Conservation (phyloP, 2,888 invertebrate species). For the Polia nebulosa region DNA sequence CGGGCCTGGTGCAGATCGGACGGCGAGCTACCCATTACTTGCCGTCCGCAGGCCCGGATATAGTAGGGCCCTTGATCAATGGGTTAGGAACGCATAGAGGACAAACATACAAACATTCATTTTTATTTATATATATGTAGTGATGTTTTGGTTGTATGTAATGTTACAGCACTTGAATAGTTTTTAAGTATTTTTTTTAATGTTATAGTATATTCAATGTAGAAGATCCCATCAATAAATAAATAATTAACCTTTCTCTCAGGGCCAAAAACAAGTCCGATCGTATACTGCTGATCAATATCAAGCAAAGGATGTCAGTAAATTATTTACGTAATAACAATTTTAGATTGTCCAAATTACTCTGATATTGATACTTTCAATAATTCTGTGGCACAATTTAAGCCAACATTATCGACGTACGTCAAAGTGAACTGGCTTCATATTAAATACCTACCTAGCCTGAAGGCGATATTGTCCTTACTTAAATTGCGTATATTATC, state of each 20-base stretch:
- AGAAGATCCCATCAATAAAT: no score
- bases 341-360: slow-evolving; percentile 19
- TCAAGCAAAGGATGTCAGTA: neutral
- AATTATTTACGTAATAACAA: slow-evolving; percentile 17
- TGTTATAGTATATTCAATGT: no score
- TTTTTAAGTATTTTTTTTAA: no score
- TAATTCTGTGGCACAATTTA: slow-evolving; percentile 25
- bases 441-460: slow-evolving; percentile 79
- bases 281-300: neutral
- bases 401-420: slow-evolving; percentile 43
- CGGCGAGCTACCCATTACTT: no score
- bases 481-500: slow-evolving; percentile 74
- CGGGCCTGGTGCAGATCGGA: no score
- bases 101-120: no score
- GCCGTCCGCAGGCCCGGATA: no score
- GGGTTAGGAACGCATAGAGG: no score
- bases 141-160: no score
- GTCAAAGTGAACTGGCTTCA: slow-evolving; percentile 57
- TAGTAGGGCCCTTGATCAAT: no score
- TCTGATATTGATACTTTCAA: slow-evolving; percentile 16
- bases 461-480: slow-evolving; percentile 82
- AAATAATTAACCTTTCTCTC: neutral
- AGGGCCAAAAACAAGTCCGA: neutral
- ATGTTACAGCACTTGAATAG: no score
- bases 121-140: no score